Evolutionary conservation across 2,797 vertebrate species (phyloP), one percentile per base, ranked within the genome.

Genomic region (Sebastes nivosus): DNA sequence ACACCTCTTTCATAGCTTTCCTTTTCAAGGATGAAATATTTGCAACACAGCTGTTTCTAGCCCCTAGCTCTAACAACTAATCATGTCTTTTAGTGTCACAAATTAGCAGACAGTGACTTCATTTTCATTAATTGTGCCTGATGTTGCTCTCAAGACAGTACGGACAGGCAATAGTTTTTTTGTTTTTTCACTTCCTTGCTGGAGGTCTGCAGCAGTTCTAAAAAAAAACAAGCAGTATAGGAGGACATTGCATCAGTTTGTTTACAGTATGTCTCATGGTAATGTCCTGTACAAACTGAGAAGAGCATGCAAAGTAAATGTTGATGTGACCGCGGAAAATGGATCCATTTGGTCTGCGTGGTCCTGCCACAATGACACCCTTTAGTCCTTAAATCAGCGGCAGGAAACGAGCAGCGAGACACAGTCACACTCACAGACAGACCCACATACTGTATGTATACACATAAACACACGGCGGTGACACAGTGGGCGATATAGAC

Each of bases 321-420:
- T 83, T 88, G 86, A 81, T 8, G 11, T 72, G 75, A 81, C 84
- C 67, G 14, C 83, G 74, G 83, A 86, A 90, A 85, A 86, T 82
- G 63, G 81, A 87, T 85, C 90, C 64, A 82, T 82, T 85, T 82
- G 67, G 86, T 85, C 72, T 57, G 70, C 79, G 75, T n/a, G 72
- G 77, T 81, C 77, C 77, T 84, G 75, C 84, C 85, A 85, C 87
- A 90, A 78, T 87, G 75, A 87, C 83, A 84, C 80, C 81, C 82
- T 85, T 84, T 24, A 63, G 64, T 77, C 67, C 82, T 83, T 80
- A 89, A 87, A 87, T 85, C 79, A 88, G 78, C 34, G 57, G 67
- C 73, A 78, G 89, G 83, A 87, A 93, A 87, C 77, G 72, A 80
- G 79, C 63, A 58, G 79, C 20, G 29, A 69, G 85, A 80, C 79